Evolutionary conservation across 64 coral and sea anemone species (phyloP).

Genomic region (Platygyra sinensis): DNA sequence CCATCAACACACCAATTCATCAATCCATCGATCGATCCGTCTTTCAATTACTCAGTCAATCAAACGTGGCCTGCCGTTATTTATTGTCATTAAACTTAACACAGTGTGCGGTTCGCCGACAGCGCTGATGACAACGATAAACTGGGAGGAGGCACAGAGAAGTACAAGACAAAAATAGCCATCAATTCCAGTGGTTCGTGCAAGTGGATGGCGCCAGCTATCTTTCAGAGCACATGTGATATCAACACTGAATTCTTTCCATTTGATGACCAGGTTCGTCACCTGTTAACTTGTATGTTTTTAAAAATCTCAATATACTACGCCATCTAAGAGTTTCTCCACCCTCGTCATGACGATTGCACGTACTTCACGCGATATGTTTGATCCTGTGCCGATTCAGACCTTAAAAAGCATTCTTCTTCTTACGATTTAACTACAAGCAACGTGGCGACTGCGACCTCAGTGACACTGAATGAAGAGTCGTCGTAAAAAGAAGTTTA

Average conservation of each 20-base stretch:
- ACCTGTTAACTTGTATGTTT: background rate
- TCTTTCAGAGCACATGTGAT: slow-evolving; percentile 90
- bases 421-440: too few species aligned
- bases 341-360: too few species aligned
- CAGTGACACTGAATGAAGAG: too few species aligned
- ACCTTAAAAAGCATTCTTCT: too few species aligned
- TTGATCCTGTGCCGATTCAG: too few species aligned
- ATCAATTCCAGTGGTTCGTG: slow-evolving; percentile 54
- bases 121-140: slow-evolving; percentile 80
- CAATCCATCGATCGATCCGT: too few species aligned
- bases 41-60: too few species aligned
- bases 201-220: slow-evolving; percentile 78
- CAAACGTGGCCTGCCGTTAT: background rate
- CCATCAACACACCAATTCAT: too few species aligned
- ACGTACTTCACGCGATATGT: too few species aligned
- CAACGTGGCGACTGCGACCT: too few species aligned
- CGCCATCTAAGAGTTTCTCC: too few species aligned
- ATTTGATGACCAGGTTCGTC: slow-evolving; percentile 81
- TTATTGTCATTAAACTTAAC: slow-evolving; percentile 57
- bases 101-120: slow-evolving; percentile 81
- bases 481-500: too few species aligned
- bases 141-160: slow-evolving; percentile 80
- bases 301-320: background rate
- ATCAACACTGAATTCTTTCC: slow-evolving; percentile 83
- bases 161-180: slow-evolving; percentile 79